Evolutionary conservation across 2,797 vertebrate genomes (phyloP), one percentile per base, ranked within the genome.

Genomic region (Hylomyscus alleni): DNA sequence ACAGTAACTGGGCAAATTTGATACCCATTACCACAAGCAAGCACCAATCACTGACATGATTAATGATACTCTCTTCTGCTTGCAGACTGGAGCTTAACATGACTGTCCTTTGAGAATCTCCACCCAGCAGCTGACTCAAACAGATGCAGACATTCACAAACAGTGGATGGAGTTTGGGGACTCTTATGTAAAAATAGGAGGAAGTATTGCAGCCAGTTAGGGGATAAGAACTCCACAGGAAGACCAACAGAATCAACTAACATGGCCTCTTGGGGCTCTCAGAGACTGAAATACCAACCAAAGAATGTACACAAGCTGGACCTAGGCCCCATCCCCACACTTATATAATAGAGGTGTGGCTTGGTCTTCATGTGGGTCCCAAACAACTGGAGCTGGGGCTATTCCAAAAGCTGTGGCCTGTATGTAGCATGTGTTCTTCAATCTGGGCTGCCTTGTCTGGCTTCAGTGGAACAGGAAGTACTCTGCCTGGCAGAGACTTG

Each of bases 271-370:
- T 20, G n/a, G 8, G 7, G 6, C 69, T 72, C 69, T 72, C 69
- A 72, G n/a, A 72, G 17, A 72, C 69, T 72, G 17, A 37, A 72
- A 9, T 5, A 1, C 69, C 17, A 72, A 72, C 17, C 19, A 72
- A 72, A 72, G n/a, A 72, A 72, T 17, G 20, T 20, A 37, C 67
- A 20, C 2, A 3, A 17, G 19, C 17, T 20, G 17, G 17, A 72
- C 17, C 17, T 72, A 37, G n/a, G 69, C 14, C 1, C 17, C 17
- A 20, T 37, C 1, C 3, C 17, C 6, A 0, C 1, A 72, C n/a
- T 37, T 37, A 20, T 37, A 10, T 72, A 37, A 19, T n/a, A 72
- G n/a, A 37, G 37, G 8, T 20, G 3, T 3, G 20, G 8, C 3
- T 37, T 72, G 34, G 19, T 37, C n/a, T 72, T 72, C 69, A 72